A percentile compares a stretch with the other conserved stretches of the same genome.
Evolutionary conservation across 2,888 invertebrate genomes (phyloP).

Genomic region (Caenorhabditis sinica): DNA sequence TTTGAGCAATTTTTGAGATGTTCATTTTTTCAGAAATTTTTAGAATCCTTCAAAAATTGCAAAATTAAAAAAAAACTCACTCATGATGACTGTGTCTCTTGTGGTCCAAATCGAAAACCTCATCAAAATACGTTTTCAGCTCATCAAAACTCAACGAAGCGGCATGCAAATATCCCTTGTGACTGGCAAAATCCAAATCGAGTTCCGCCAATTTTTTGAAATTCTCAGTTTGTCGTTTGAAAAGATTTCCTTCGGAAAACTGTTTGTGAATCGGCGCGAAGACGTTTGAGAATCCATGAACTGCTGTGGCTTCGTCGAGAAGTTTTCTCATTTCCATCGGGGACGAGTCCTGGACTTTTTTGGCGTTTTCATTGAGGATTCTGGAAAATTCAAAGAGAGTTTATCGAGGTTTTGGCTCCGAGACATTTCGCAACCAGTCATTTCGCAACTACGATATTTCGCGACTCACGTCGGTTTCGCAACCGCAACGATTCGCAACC

Average conservation of each 20-base stretch:
- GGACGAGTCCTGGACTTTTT: neutral
- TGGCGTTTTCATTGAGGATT: neutral
- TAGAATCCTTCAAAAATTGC: neutral
- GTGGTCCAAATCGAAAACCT: conserved; percentile 13
- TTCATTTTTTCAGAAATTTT: neutral
- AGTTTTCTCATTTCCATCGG: neutral
- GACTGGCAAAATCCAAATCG: conserved; percentile 5
- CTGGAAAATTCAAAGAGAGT: neutral
- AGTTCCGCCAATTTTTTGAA: neutral
- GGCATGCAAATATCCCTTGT: conserved; percentile 14
- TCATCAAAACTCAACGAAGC: conserved; percentile 31
- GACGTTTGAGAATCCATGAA: neutral
- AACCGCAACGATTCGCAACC: too few species aligned
- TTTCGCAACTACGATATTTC: too few species aligned
- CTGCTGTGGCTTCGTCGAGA: conserved; percentile 7
- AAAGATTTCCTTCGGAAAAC: neutral
- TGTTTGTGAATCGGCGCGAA: neutral
- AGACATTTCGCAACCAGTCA: too few species aligned
- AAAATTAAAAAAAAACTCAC: conserved; percentile 14
- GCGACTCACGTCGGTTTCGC: too few species aligned
- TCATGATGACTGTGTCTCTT: neutral
- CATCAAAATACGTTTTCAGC: conserved; percentile 16
- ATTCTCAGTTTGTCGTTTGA: neutral
- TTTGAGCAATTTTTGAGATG: too few species aligned
- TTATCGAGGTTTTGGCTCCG: too few species aligned